Evolutionary conservation across 2,113 vertebrate genomes (phyloP).

Genomic region (Bujurquina vittata): DNA sequence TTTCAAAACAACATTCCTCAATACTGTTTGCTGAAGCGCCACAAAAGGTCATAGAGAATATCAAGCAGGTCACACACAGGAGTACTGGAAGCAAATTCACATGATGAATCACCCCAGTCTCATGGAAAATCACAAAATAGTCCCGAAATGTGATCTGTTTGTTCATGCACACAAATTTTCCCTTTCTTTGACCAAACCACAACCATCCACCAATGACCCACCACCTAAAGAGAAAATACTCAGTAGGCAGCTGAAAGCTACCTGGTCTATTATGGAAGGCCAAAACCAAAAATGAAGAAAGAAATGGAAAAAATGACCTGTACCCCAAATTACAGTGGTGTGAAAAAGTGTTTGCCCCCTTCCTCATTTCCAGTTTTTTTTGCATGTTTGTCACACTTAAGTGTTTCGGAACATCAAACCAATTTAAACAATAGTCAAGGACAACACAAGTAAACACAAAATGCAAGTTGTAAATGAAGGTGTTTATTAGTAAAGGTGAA

Average conservation of each 20-base stretch:
- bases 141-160: not conserved
- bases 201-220: not conserved
- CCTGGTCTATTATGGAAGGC: not conserved
- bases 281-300: not conserved
- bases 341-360: too few species aligned
- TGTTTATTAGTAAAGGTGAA: too few species aligned
- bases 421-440: too few species aligned
- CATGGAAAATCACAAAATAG: not conserved
- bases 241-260: not conserved
- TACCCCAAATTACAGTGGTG: not conserved
- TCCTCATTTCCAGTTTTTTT: too few species aligned
- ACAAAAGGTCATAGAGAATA: not conserved
- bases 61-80: not conserved
- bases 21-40: not conserved
- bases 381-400: too few species aligned
- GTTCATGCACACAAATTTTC: not conserved
- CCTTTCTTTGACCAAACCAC: not conserved
- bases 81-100: not conserved
- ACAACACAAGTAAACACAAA: too few species aligned
- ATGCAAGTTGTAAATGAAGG: too few species aligned
- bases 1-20: slow-evolving; percentile 4
- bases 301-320: not conserved
- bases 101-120: not conserved
- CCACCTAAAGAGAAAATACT: not conserved
- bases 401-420: too few species aligned